Base-by-base conservation (phyloP, 2,888 invertebrate genomes). In the Callimorpha dominula region DNA sequence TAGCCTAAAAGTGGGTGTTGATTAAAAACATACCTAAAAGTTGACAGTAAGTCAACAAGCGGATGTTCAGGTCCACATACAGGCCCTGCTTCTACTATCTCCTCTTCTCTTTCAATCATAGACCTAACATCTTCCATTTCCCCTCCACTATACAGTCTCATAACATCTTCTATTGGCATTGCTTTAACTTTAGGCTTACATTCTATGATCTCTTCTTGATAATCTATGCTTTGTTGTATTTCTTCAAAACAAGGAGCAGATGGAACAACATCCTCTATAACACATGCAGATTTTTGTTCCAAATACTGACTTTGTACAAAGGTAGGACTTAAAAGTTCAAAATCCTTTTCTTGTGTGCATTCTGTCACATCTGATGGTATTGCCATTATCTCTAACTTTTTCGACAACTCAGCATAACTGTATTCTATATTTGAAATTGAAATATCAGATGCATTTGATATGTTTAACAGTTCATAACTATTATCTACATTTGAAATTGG, bases 11-110 rank as follows among this genome's bases (percentile, higher is more conserved):
- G n/a, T n/a, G n/a, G n/a, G n/a, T n/a, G n/a, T n/a, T n/a, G n/a
- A n/a, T n/a, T n/a, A n/a, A 4, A 70, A 49, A 76, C 76, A 67
- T 87, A 94, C 95, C 92, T 93, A 80, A 94, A 94, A 73, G 94
- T 95, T n/a, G 93, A 89, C 40, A 95, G 80, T 54, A 95, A 87
- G 86, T 95, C 95, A 14, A 95, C 91, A 66, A 95, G 86, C 12
- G 94, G 94, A 86, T 95, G 93, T 63, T 95, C 94, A 42, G 94
- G 90, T 0, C 90, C 90, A 83, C 88, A 89, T 9, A 86, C 42
- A 40, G 92, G 90, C 0, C 95, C 95, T 2, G 88, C 88, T 74
- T 93, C 93, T 1, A 94, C 94, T 70, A 89, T 81, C 70, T 89
- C 89, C 75, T 94, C 94, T 75, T 95, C 94, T 81, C 80, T 89